Conservation (phyloP, 2,113 vertebrate genomes). For the Poeciliopsis retropinna region DNA sequence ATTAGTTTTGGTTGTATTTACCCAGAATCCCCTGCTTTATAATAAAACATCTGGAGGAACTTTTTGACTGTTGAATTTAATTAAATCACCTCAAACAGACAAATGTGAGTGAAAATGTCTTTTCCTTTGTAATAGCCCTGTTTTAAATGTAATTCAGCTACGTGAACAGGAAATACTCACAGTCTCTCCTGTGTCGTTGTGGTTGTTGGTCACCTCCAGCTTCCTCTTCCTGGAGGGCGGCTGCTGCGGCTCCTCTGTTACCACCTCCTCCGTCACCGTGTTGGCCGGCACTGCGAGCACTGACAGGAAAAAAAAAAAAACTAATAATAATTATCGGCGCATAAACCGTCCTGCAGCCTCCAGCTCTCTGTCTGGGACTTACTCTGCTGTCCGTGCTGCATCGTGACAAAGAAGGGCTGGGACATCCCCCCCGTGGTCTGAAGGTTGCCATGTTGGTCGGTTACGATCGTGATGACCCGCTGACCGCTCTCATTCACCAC, state of each 20-base stretch:
- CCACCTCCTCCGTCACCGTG: constrained; percentile 84
- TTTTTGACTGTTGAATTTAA: neutral
- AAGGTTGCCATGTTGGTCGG: constrained; percentile 85
- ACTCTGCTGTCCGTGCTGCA: constrained; percentile 91
- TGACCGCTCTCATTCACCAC: constrained; percentile 83
- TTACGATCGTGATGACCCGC: constrained; percentile 89
- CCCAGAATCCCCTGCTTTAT: too few relatives aligned
- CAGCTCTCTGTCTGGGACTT: neutral
- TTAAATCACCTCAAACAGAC: neutral
- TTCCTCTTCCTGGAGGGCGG: constrained; percentile 81
- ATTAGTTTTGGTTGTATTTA: too few relatives aligned
- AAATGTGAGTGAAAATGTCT: neutral
- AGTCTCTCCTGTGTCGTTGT: constrained; percentile 69
- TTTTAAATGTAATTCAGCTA: neutral
- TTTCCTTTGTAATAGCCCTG: neutral
- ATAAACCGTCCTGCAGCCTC: neutral
- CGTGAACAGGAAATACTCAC: constrained; percentile 59
- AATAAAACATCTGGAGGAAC: too few relatives aligned
- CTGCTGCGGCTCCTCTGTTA: constrained; percentile 74
- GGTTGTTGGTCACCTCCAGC: constrained; percentile 65
- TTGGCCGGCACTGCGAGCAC: constrained; percentile 87
- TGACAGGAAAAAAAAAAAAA: constrained; percentile 52
- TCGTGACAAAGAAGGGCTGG: constrained; percentile 87
- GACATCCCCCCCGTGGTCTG: constrained; percentile 78
- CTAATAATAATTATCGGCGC: too few relatives aligned